A percentile compares a stretch with the other conserved stretches of the same genome.
phyloP scores from a whole-genome alignment of 2,113 vertebrate genomes.

The Mesoclemmys tuberculata region DNA sequence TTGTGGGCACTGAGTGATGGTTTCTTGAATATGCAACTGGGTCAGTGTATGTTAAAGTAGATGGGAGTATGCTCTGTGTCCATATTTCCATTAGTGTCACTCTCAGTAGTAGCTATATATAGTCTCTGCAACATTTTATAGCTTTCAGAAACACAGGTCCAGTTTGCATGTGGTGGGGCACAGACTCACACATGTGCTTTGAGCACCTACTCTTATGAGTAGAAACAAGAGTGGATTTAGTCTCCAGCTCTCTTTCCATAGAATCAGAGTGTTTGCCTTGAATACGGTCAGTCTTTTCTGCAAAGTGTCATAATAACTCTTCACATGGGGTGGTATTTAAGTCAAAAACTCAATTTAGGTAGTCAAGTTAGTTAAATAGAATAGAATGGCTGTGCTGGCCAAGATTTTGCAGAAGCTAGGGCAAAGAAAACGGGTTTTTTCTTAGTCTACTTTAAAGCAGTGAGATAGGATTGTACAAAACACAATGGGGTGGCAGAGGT shows the following conservation, averaged over 20 bases:
- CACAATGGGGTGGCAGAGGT: not conserved
- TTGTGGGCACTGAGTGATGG: not conserved
- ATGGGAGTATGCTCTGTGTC: not conserved
- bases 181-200: not conserved
- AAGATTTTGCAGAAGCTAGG: not conserved
- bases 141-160: not conserved
- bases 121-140: not conserved
- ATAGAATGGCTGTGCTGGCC: rapidly evolving
- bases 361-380: not conserved
- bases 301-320: not conserved
- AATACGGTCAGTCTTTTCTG: not conserved
- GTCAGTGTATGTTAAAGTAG: not conserved
- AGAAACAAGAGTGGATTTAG: not conserved
- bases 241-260: not conserved
- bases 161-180: not conserved
- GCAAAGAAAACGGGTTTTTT: not conserved
- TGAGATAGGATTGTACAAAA: not conserved
- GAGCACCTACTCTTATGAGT: not conserved
- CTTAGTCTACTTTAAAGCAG: not conserved
- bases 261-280: not conserved
- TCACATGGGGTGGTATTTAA: not conserved
- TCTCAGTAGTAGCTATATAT: not conserved
- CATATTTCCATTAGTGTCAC: not conserved
- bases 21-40: not conserved
- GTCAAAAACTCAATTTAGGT: not conserved